Percentiles rank a stretch among this genome's conserved stretches.
These are phyloP conservation scores for Drosophila multiciliata DNA, from an alignment of 2,888 invertebrate species.

Conservation along the genomic window DNA sequence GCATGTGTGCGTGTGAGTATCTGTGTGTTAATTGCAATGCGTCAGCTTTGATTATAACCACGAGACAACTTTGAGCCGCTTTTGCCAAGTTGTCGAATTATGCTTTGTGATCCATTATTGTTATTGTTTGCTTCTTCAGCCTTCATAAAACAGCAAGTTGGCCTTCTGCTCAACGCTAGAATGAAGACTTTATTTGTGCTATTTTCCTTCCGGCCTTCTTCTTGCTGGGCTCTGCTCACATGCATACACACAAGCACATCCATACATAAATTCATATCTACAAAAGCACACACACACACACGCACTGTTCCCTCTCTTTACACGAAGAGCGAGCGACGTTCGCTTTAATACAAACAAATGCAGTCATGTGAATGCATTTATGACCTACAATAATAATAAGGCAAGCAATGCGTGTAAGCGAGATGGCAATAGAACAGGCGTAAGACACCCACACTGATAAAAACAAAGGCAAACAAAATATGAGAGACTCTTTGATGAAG, in stretches of 20 bases:
- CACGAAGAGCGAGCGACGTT: conserved; percentile 9
- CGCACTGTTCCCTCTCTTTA: conserved; percentile 11
- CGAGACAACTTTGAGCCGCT: conserved; percentile 23
- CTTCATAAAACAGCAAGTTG: neutral
- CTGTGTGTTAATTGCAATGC: conserved; percentile 65
- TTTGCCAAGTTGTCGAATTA: neutral
- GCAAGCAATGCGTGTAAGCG: conserved; percentile 28
- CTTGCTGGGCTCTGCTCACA: neutral
- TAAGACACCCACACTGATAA: conserved; percentile 46
- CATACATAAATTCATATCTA: conserved; percentile 22
- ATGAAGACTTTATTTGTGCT: neutral
- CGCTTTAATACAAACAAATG: conserved; percentile 49
- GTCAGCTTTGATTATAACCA: conserved; percentile 60
- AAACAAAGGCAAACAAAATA: conserved; percentile 10
- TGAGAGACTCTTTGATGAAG: conserved; percentile 18
- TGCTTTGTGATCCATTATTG: neutral
- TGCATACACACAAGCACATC: conserved; percentile 41
- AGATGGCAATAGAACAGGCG: conserved; percentile 35
- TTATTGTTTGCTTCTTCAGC: neutral
- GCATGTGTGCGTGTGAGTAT: conserved; percentile 17
- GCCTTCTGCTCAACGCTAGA: neutral
- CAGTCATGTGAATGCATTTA: conserved; percentile 77
- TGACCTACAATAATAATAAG: conserved; percentile 73
- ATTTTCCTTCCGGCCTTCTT: neutral
- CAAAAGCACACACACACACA: neutral